Conservation (phyloP, 2,888 invertebrate genomes). For the Athetis lepigone region DNA sequence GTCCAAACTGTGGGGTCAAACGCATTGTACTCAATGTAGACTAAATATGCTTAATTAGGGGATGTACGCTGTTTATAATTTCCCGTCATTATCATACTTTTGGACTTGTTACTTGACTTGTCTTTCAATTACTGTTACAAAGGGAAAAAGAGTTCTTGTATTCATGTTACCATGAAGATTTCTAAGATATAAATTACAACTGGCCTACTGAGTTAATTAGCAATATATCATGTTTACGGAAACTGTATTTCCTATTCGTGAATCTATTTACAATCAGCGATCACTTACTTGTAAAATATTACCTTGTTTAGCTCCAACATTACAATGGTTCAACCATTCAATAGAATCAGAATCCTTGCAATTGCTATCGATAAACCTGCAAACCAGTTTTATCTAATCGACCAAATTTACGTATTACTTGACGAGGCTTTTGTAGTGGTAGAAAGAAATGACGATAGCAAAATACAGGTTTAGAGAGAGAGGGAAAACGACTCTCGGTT, state of each 20-base stretch:
- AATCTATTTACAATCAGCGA: slow-evolving; percentile 14
- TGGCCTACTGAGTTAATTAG: background rate
- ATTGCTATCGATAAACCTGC: slow-evolving; percentile 51
- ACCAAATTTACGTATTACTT: slow-evolving; percentile 66
- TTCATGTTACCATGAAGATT: background rate
- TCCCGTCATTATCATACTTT: slow-evolving; percentile 66
- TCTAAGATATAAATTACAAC: background rate
- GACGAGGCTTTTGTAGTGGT: slow-evolving; percentile 59
- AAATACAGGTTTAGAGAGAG: slow-evolving; percentile 79
- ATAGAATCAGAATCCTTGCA: slow-evolving; percentile 46
- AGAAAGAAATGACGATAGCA: slow-evolving; percentile 63
- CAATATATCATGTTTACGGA: slow-evolving; percentile 20
- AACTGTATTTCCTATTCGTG: slow-evolving; percentile 8
- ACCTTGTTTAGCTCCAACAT: slow-evolving; percentile 34
- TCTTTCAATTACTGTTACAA: background rate
- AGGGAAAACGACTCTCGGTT: slow-evolving; percentile 70
- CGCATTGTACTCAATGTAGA: slow-evolving; percentile 71
- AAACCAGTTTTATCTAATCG: slow-evolving; percentile 61
- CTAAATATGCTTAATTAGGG: slow-evolving; percentile 78
- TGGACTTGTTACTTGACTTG: slow-evolving; percentile 32
- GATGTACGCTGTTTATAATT: slow-evolving; percentile 68
- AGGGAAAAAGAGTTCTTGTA: background rate
- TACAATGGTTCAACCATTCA: slow-evolving; percentile 39
- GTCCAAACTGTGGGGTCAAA: slow-evolving; percentile 71
- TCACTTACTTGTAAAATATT: slow-evolving; percentile 29